A percentile compares a stretch with the other conserved stretches of the same genome.
Evolutionary conservation across 2,888 invertebrate genomes (phyloP).

Genomic region (Aethes cnicana): DNA sequence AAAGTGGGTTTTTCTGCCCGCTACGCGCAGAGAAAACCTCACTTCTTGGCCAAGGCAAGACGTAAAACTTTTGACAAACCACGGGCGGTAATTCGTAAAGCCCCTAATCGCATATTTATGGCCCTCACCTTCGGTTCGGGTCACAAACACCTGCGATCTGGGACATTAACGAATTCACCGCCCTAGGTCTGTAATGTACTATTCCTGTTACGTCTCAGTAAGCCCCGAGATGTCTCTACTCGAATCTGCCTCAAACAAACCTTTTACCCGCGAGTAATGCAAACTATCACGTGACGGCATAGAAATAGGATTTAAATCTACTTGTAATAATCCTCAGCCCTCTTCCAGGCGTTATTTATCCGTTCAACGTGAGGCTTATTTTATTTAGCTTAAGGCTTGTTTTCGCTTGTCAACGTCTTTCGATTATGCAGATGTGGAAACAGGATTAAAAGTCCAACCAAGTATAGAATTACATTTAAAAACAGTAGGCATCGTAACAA

Average conservation of each 20-base stretch:
- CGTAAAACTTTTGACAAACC: too few species aligned
- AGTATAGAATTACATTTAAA: neutral
- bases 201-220: neutral
- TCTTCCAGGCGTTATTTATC: neutral
- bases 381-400: conserved; percentile 5
- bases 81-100: too few species aligned
- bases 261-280: neutral
- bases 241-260: neutral
- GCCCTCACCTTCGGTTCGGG: too few species aligned
- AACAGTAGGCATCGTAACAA: neutral
- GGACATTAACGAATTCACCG: too few species aligned
- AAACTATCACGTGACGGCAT: conserved; percentile 3
- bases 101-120: too few species aligned
- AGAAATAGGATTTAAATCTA: conserved; percentile 22
- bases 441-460: conserved; percentile 26
- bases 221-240: neutral
- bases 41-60: too few species aligned
- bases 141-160: too few species aligned
- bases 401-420: conserved; percentile 25
- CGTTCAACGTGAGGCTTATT: conserved; percentile 16
- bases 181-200: too few species aligned
- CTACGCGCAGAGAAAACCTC: too few species aligned
- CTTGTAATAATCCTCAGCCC: conserved; percentile 5
- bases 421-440: conserved; percentile 31
- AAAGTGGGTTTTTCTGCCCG: too few species aligned